These are phyloP conservation scores for Leptinotarsa haldemani DNA, from an alignment of 2,888 invertebrate genomes.

Conservation along the genomic window DNA sequence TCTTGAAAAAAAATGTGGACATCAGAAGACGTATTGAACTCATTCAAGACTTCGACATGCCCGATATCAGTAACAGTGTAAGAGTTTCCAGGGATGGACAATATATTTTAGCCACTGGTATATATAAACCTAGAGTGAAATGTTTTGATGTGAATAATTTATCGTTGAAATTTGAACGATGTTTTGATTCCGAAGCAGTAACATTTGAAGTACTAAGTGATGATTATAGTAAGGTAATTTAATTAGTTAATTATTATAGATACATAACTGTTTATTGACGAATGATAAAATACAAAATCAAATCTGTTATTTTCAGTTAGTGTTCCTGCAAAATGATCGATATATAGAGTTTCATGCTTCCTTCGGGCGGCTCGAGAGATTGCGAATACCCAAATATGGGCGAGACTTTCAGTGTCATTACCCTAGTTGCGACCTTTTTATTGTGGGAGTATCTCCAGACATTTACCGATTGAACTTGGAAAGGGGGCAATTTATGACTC, in stretches of 20 bases:
- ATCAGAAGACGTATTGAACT: slow-evolving; percentile 91
- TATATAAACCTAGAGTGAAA: slow-evolving; percentile 95
- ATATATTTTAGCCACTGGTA: slow-evolving; percentile 91
- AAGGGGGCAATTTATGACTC: slow-evolving; percentile 92
- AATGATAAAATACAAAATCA: slow-evolving; percentile 26
- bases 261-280: too few species aligned
- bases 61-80: slow-evolving; percentile 88
- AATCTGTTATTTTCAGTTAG: slow-evolving; percentile 73
- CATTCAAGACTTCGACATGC: slow-evolving; percentile 99
- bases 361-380: slow-evolving; percentile 89
- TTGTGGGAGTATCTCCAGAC: slow-evolving; percentile 83
- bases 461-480: slow-evolving; percentile 92
- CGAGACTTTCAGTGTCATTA: slow-evolving; percentile 92
- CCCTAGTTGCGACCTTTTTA: slow-evolving; percentile 90
- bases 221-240: slow-evolving; percentile 92
- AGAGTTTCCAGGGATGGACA: slow-evolving; percentile 91
- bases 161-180: slow-evolving; percentile 97
- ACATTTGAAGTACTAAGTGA: slow-evolving; percentile 93
- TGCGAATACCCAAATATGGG: slow-evolving; percentile 95
- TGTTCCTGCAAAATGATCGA: slow-evolving; percentile 89
- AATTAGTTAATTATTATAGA: slow-evolving; percentile 23
- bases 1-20: slow-evolving; percentile 91
- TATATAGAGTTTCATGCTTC: slow-evolving; percentile 96
- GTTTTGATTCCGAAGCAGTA: slow-evolving; percentile 97
- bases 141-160: slow-evolving; percentile 97